Evolutionary conservation across 2,113 vertebrate genomes (phyloP).

Genomic region (Elgaria multicarinata): DNA sequence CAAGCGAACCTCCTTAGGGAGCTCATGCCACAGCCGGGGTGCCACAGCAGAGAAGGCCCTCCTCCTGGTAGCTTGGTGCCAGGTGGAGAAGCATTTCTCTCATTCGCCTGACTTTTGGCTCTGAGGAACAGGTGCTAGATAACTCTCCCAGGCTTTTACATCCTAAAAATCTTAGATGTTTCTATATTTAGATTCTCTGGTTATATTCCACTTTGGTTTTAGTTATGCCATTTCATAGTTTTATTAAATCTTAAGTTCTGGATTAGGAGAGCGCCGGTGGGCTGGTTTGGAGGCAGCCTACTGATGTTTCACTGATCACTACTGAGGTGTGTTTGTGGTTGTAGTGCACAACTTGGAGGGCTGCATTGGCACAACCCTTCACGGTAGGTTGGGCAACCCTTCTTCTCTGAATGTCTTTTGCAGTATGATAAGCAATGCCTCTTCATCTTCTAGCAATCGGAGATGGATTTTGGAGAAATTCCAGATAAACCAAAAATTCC

Average conservation of each 20-base stretch:
- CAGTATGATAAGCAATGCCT: slow-evolving; percentile 23
- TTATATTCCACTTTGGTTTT: not conserved
- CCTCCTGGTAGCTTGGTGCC: too few species aligned
- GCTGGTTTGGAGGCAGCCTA: not conserved
- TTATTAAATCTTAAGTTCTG: not conserved
- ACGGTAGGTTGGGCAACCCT: not conserved
- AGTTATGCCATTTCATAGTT: not conserved
- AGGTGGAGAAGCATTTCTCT: not conserved
- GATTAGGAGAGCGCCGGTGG: not conserved
- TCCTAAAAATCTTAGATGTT: not conserved
- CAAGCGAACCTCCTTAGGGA: too few species aligned
- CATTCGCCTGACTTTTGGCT: not conserved
- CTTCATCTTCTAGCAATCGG: slow-evolving; percentile 65
- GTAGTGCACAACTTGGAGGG: not conserved
- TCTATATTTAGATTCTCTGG: not conserved
- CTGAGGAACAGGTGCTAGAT: not conserved
- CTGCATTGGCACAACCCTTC: not conserved
- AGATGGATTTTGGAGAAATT: slow-evolving; percentile 63
- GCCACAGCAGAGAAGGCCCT: too few species aligned
- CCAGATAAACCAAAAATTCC: slow-evolving; percentile 69
- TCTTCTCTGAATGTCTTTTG: not conserved
- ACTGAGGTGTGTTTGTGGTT: not conserved
- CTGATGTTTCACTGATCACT: not conserved
- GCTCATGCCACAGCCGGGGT: too few species aligned
- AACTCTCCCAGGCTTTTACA: not conserved